Conservation (phyloP, 2,888 invertebrate genomes). For the Chelonus formosanus region DNA sequence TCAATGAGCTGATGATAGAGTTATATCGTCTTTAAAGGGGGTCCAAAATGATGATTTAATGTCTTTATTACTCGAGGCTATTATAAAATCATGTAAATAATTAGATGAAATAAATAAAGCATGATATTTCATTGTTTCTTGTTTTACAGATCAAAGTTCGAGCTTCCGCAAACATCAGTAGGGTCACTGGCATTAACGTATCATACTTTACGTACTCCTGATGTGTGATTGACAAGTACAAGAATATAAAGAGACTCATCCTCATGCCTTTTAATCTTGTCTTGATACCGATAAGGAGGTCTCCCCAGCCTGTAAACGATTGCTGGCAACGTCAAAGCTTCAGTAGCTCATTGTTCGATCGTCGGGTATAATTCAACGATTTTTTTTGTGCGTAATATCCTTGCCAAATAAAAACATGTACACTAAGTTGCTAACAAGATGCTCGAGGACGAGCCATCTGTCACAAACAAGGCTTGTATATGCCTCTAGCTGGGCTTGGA, state of each 20-base stretch:
- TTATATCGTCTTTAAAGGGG: too few species aligned
- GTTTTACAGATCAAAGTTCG: too few species aligned
- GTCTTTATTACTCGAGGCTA: too few species aligned
- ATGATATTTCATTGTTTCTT: too few species aligned
- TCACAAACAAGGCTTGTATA: constrained; percentile 46
- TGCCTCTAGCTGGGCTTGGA: constrained; percentile 57
- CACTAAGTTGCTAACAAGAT: constrained; percentile 47
- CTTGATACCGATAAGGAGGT: constrained; percentile 29
- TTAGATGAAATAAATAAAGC: too few species aligned
- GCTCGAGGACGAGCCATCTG: constrained; percentile 37
- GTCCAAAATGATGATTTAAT: too few species aligned
- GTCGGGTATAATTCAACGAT: constrained; percentile 4
- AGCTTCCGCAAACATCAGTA: too few species aligned
- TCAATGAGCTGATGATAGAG: not conserved
- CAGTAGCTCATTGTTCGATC: constrained; percentile 7
- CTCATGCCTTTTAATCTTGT: constrained; percentile 14
- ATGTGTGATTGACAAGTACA: not conserved
- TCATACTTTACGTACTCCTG: too few species aligned
- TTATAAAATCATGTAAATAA: too few species aligned
- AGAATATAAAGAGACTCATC: not conserved
- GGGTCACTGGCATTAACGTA: too few species aligned
- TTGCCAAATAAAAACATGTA: constrained; percentile 46
- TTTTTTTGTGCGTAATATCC: constrained; percentile 2
- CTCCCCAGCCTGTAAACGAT: not conserved
- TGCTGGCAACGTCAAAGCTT: constrained; percentile 3